Percentiles rank a stretch among this genome's conserved stretches.
phyloP scores from a whole-genome alignment of 2,113 vertebrate genomes.

The Myotis davidii region DNA sequence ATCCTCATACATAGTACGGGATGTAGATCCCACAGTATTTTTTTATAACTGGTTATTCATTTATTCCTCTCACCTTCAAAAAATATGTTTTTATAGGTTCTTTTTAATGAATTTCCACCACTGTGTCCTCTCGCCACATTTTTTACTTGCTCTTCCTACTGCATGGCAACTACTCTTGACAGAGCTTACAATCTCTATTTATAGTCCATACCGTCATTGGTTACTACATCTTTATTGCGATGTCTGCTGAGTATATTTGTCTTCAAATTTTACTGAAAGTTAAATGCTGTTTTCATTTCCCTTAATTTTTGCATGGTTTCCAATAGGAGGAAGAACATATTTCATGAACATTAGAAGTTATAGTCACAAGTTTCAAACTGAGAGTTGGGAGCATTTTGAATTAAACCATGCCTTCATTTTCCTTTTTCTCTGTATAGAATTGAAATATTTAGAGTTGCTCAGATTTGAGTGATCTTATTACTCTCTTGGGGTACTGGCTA shows the following conservation, averaged over 20 bases:
- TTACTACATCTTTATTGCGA: neutral
- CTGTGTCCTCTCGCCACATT: neutral
- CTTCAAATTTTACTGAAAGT: constrained; percentile 16
- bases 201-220: neutral
- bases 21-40: neutral
- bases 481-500: neutral
- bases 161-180: neutral
- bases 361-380: constrained; percentile 19
- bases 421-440: neutral
- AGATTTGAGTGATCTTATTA: constrained; percentile 6
- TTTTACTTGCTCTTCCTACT: neutral
- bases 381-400: neutral
- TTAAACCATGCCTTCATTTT: neutral
- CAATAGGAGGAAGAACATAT: neutral
- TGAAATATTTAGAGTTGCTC: neutral
- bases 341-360: neutral
- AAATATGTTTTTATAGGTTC: neutral
- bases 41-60: neutral
- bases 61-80: neutral
- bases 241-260: constrained; percentile 2
- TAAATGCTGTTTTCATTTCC: neutral
- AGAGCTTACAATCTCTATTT: neutral
- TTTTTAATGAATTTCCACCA: constrained; percentile 14
- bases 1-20: neutral
- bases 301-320: constrained; percentile 31